Base-by-base conservation (phyloP, 1,140 invertebrate genomes). In the Panulirus ornatus region DNA sequence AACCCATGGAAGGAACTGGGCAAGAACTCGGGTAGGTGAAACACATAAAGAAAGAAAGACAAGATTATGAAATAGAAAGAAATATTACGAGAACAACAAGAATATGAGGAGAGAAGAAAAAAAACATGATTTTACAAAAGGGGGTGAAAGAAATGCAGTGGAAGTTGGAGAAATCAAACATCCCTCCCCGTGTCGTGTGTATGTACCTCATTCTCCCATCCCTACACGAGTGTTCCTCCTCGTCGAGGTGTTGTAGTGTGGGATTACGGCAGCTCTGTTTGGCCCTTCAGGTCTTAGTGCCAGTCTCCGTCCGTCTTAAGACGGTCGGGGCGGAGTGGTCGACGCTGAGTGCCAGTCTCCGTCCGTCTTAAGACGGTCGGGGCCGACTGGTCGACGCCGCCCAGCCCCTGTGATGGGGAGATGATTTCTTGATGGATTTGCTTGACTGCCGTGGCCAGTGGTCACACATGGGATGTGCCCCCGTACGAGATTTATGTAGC, bases 181-280 rank as follows among this genome's bases (percentile, higher is more conserved):
- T n/a, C n/a, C n/a, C n/a, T n/a, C n/a, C n/a, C n/a, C n/a, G n/a
- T n/a, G n/a, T n/a, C n/a, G n/a, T n/a, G n/a, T n/a, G n/a, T n/a
- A n/a, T 34, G 75, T 14, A 42, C 22, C 66, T 27, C 27, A n/a
- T 34, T n/a, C 34, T 9, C 30, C 6, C n/a, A n/a, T 70, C 22
- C 66, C 66, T 9, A 11, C 70, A 36, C 34, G 36, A 11, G 16
- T 73, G 70, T 79, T 42, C 51, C 42, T 30, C 42, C 34, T 30
- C 30, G 73, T 71, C 40, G 40, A 40, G 30, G 40, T 2, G 40
- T 14, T 30, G 40, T 44, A 27, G 8, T 71, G 38, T 73, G 38
- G 27, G 58, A 84, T 81, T 81, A 81, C 47, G 27, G 42, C 22
- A 42, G 78, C 47, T 79, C 38, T 81, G 78, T 81, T 47, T 51